phyloP scores from a whole-genome alignment of 2,113 vertebrate genomes.

The Thinocorus orbignyianus region DNA sequence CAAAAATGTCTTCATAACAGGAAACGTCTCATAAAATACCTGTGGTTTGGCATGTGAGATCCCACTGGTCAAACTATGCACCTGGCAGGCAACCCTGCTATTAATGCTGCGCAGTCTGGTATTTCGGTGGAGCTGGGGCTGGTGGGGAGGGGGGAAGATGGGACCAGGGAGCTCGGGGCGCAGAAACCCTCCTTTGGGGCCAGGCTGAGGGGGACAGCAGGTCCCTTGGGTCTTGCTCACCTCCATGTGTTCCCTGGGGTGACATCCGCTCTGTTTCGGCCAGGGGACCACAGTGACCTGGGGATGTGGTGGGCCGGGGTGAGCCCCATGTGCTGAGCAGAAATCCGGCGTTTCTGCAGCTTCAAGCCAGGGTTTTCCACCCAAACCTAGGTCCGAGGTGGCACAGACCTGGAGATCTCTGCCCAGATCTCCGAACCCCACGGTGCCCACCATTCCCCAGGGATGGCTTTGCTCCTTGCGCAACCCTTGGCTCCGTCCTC shows the following conservation, averaged over 20 bases:
- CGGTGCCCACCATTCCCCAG: fast-evolving
- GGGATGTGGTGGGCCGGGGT: fast-evolving
- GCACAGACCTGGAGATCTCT: fast-evolving
- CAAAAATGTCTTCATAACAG: conserved; percentile 82
- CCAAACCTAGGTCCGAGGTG: fast-evolving
- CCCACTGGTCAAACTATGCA: conserved; percentile 73
- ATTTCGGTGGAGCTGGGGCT: conserved; percentile 49
- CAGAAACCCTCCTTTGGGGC: not conserved
- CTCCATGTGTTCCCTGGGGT: fast-evolving
- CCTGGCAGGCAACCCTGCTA: conserved; percentile 76
- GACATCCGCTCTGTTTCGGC: fast-evolving
- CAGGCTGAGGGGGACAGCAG: fast-evolving
- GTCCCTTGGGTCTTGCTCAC: not conserved
- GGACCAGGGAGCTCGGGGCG: not conserved
- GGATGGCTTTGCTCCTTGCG: not conserved
- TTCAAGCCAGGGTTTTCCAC: not conserved
- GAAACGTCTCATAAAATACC: conserved; percentile 84
- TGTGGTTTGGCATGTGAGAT: conserved; percentile 77
- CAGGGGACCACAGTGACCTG: fast-evolving
- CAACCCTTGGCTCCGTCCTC: fast-evolving
- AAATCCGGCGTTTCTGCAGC: not conserved
- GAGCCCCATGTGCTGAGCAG: fast-evolving
- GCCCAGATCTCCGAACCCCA: fast-evolving
- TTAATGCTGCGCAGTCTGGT: conserved; percentile 73
- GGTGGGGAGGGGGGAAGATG: not conserved